Evolutionary conservation across 30 jellyfish, hydroid and myxozoan genomes (phyloP), one percentile per base, ranked within the genome.

Genomic region (Hydractinia symbiolongicarpus): DNA sequence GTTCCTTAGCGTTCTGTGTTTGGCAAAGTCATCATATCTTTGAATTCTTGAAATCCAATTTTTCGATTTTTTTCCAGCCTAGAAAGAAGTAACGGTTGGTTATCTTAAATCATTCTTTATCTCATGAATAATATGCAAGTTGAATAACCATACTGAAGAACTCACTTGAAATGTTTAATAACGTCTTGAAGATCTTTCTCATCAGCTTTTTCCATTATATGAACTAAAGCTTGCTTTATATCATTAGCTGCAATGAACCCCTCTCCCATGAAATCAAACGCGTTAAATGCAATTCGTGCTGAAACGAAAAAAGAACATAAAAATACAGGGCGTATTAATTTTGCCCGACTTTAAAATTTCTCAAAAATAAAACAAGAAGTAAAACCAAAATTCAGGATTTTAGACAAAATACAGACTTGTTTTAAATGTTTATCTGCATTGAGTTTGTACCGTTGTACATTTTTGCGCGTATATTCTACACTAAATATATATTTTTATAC

Each of bases 241-340:
- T 79, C 87, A 10, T 79, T 79, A 67, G 87, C 82, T 61, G 87
- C 84, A 20, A 79, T 49, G 61, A 16, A 79, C 1, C 87, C 87
- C 8, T 79, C 87, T 13, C 85, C 85, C 85, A 77, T 52, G 52
- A 77, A 77, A 61, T 77, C 85, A 55, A 77, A 77, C 50, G 87
- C 87, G 55, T 79, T 79, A 44, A 79, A 79, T 19, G 83, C 58
- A 79, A 30, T 53, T 52, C 83, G 82, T 15, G 87, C 87, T 79
- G 54, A 79, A 66, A 50, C 5, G 44, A 3, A 75, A 21, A 20
- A 64, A 13, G n/a, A 30, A 30, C 44, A 30, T 30, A 30, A 30
- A 30, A n/a, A 13, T 64, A 1, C 4, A 0, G 17, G 17, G 9
- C 19, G 4, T 51, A 6, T n/a, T 64, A 6, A 13, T 51, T 58